Percentiles rank a stretch among this genome's conserved stretches.
Evolutionary conservation across 2,113 vertebrate genomes (phyloP).

Genomic region (Cinclus cinclus): DNA sequence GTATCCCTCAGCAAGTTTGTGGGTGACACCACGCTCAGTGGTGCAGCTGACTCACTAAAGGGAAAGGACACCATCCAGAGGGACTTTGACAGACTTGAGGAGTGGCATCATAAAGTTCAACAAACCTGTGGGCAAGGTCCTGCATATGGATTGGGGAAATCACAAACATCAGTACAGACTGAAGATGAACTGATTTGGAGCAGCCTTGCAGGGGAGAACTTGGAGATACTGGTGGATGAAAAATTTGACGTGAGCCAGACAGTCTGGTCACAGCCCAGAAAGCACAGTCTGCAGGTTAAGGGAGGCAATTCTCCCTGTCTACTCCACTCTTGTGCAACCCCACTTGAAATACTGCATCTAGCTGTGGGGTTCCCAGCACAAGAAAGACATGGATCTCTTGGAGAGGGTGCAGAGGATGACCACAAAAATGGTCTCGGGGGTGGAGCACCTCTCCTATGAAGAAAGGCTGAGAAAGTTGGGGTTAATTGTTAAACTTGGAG

Average conservation of each 20-base stretch:
- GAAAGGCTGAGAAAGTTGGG: not conserved
- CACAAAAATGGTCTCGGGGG: not conserved
- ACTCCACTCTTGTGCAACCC: not conserved
- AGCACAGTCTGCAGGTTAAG: not conserved
- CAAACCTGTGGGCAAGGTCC: not conserved
- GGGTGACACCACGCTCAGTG: not conserved
- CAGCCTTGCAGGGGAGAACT: not conserved
- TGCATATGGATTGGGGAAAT: not conserved
- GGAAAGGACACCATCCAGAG: not conserved
- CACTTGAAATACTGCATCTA: not conserved
- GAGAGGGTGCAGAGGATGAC: not conserved
- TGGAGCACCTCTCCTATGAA: not conserved
- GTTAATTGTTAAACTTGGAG: not conserved
- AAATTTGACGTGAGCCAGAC: not conserved
- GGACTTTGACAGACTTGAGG: not conserved
- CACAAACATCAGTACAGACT: not conserved
- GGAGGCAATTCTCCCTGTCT: not conserved
- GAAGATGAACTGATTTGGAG: not conserved
- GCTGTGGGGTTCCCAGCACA: not conserved
- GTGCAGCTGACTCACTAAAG: rapidly evolving
- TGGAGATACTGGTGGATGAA: not conserved
- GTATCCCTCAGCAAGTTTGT: not conserved
- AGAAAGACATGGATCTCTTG: not conserved
- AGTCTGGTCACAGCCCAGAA: not conserved
- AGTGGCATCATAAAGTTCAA: not conserved